Base-by-base conservation (phyloP, 2,888 invertebrate species). In the Protonemura montana region DNA sequence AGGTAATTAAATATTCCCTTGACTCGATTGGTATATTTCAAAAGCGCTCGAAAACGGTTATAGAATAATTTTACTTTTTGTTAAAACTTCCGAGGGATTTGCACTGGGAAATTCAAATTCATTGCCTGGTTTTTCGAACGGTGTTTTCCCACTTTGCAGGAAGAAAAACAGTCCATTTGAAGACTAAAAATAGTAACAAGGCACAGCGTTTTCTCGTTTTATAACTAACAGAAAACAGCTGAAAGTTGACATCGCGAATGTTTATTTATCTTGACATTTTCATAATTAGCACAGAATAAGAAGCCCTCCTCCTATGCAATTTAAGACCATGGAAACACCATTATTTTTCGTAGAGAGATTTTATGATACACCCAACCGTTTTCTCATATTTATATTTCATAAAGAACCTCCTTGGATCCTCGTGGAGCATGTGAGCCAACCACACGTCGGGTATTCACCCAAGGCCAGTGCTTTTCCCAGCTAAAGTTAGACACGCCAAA, bases 1-100 rank as follows among this genome's bases (percentile, higher is more conserved):
- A 59, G 59, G 59, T 59, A 59, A 59, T 59, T 59, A 59, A 59
- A 59, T 59, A 59, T 59, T 59, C 59, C 59, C 21, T 59, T 59
- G 59, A 59, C 59, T 59, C 13, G 21, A 59, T 59, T 59, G 59
- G 59, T 21, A 10, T 59, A 21, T 59, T 59, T 21, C 21, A 59
- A 21, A 3, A 59, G 59, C 59, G 7, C 59, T 59, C 21, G 13
- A 59, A 59, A 59, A 59, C 1, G 59, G 59, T 21, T 59, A 59
- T 59, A 21, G 59, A 13, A 10, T 10, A 21, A 21, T 59, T 59
- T 10, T 59, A 59, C 21, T 59, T 59, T 59, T 59, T 59, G 59
- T 59, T 2, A 21, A 59, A 59, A 59, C 59, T 59, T 35, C 59
- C 1, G 13, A 59, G 21, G 59, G 59, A 59, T 21, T 59, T 21